Base-by-base conservation (phyloP, 37 sponge, comb jelly and placozoan species). In the Axinella damicornis region DNA sequence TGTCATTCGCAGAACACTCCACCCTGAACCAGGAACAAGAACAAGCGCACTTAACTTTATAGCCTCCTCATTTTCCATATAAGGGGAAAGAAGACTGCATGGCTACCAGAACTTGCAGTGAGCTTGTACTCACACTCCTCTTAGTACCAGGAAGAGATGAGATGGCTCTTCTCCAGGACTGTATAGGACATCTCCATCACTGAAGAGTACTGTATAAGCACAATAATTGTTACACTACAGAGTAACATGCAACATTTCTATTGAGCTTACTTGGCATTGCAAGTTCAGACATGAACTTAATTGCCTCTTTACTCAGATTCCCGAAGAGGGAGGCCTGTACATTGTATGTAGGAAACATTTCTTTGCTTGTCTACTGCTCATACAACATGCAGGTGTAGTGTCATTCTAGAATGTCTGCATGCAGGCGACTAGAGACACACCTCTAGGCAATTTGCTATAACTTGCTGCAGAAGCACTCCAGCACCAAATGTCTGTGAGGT, bases 401-500 rank as follows among this genome's bases (percentile, higher is more conserved):
- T n/a, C n/a, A n/a, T n/a, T n/a, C n/a, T n/a, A n/a, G n/a, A n/a
- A n/a, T n/a, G n/a, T n/a, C 46, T 46, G 46, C 46, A 46, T 46
- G 46, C 4, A 46, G 9, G 4, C 46, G 9, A 4, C 62, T 38
- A n/a, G n/a, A n/a, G n/a, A n/a, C n/a, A n/a, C 64, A 74, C 84
- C 76, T 73, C 65, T 24, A 83, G 56, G 30, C 74, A 74, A 39
- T 18, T 31, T 16, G 37, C 17, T 21, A 56, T 57, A 17, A 36
- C 25, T 64, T 72, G 25, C 27, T 74, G 65, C 52, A 53, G 25
- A 1, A 83, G 74, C 14, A 63, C 53, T 17, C 63, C 73, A 16
- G 74, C 19, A 40, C 74, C 84, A 74, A 83, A 74, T 24, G 74
- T 30, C 28, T 36, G 65, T 57, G 35, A 41, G 27, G 74, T 36